These are phyloP conservation scores for Oenanthe melanoleuca DNA, from an alignment of 2,113 vertebrate species.

Conservation along the genomic window DNA sequence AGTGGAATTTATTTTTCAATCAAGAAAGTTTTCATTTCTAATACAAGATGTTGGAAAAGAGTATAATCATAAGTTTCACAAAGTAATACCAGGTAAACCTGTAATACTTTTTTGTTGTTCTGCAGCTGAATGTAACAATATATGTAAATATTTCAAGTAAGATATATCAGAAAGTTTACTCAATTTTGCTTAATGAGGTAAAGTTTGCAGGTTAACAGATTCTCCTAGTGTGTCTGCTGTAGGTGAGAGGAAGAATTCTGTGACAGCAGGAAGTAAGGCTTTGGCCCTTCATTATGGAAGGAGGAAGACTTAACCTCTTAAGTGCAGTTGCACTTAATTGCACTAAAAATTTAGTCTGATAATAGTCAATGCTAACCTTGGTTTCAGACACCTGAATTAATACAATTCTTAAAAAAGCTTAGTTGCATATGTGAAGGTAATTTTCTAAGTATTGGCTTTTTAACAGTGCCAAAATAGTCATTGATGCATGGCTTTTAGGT, in stretches of 20 bases:
- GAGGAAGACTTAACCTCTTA: not conserved
- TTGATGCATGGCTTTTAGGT: rapidly evolving
- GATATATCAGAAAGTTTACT: not conserved
- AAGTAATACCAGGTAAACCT: not conserved
- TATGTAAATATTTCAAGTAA: not conserved
- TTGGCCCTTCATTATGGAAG: not conserved
- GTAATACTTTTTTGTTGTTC: not conserved
- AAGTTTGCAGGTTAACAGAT: not conserved
- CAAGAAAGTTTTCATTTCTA: not conserved
- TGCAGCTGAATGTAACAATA: not conserved
- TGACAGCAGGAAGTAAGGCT: not conserved
- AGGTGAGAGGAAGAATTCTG: not conserved
- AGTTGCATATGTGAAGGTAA: not conserved
- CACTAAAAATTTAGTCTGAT: not conserved
- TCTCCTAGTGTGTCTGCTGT: not conserved
- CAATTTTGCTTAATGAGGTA: not conserved
- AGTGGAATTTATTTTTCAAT: not conserved
- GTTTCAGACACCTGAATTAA: not conserved
- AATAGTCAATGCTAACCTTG: not conserved
- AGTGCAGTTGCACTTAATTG: not conserved
- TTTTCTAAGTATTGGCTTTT: not conserved
- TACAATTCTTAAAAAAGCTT: not conserved
- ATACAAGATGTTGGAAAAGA: not conserved
- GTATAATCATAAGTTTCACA: not conserved
- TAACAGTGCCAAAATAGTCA: not conserved